Evolutionary conservation across 2,113 vertebrate genomes (phyloP), one percentile per base, ranked within the genome.

Genomic region (Tachuris rubrigastra): DNA sequence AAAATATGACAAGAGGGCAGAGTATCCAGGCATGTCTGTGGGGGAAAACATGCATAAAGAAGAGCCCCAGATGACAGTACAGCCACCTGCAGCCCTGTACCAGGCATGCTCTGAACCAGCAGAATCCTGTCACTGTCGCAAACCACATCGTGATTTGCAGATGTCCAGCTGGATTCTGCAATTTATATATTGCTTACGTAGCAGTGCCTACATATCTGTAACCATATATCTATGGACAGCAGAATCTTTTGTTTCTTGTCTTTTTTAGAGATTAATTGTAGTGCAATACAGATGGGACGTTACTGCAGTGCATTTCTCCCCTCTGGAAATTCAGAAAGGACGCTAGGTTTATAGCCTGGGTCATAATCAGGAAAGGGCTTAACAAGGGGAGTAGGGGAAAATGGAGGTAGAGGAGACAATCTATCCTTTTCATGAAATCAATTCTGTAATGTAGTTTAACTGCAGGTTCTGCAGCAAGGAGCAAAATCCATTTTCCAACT

Each of bases 381-480:
- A 78, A 94, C 76, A 66, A 53, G 53, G 59, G 72, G 28, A 52
- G 31, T 9, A 56, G 39, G 47, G 37, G 47, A 85, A 90, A 81
- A 35, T 18, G 17, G 65, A 89, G 60, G 65, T 44, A 56, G 59
- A 92, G 60, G 46, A 69, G 37, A 37, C 62, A 83, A 55, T 60
- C 58, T 75, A 96, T 92, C 89, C 73, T 94, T 87, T 94, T 92
- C 81, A 76, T 96, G 60, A 87, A 93, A 94, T 89, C 84, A 94
- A 71, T 95, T 63, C 65, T 68, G 50, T 94, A 47, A 60, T 89
- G 90, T 83, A 78, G 62, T 94, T 96, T 94, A 89, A 89, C 75
- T 83, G 66, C 46, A 78, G 68, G 46, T 92, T 94, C 82, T 93
- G 62, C 59, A 93, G 90, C 87, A 92, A 93, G 93, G 84, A 90